Percentiles rank a stretch among this genome's conserved stretches.
Conservation (phyloP, 2,888 invertebrate species). For the Scaptomyza polygonia region DNA sequence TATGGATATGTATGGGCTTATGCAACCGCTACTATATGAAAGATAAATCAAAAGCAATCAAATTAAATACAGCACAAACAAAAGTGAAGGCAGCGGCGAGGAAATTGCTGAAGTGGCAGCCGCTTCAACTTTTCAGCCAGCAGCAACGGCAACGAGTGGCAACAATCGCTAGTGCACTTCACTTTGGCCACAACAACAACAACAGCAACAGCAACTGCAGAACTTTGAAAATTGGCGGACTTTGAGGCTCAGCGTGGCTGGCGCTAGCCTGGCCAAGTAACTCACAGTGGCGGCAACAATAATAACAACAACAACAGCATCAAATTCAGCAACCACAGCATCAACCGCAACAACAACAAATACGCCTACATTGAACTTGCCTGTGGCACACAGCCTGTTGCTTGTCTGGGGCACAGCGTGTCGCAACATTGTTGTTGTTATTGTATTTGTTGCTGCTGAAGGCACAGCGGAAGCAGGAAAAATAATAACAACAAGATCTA, state of each 20-base stretch:
- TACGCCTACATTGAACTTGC: conserved; percentile 59
- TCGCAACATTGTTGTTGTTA: conserved; percentile 46
- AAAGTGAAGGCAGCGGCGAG: conserved; percentile 35
- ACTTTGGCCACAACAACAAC: conserved; percentile 37
- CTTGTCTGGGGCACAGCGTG: conserved; percentile 65
- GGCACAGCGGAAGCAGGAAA: conserved; percentile 71
- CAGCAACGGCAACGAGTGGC: conserved; percentile 40
- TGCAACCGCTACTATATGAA: conserved; percentile 33
- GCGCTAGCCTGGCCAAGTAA: conserved; percentile 50
- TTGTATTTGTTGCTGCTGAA: conserved; percentile 41
- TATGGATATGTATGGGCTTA: conserved; percentile 5
- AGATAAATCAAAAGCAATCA: conserved; percentile 80
- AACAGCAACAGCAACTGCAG: conserved; percentile 48
- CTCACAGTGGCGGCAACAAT: conserved; percentile 32
- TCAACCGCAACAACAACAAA: conserved; percentile 20
- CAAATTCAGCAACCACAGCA: conserved; percentile 15
- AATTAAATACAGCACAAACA: conserved; percentile 73
- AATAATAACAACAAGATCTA: conserved; percentile 65
- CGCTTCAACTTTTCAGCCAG: conserved; percentile 37
- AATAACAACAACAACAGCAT: conserved; percentile 14
- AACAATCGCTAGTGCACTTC: conserved; percentile 59
- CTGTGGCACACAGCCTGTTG: conserved; percentile 68
- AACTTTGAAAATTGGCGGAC: conserved; percentile 55
- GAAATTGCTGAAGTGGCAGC: conserved; percentile 58
- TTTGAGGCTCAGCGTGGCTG: conserved; percentile 25